Evolutionary conservation across 2,888 invertebrate genomes (phyloP).

Genomic region (Lasioglossum morio): DNA sequence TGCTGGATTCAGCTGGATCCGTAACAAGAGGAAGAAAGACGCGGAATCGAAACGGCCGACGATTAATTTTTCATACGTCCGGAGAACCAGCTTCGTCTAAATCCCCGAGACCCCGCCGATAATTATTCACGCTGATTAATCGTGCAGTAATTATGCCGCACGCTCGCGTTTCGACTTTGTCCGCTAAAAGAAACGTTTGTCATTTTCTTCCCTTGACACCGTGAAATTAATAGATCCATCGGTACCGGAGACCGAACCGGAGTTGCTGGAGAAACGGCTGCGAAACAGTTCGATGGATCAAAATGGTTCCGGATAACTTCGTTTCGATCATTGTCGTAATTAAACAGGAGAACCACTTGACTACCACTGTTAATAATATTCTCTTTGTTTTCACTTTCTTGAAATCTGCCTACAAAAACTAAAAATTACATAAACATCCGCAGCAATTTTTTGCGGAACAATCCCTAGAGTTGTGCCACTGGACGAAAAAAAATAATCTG

Average conservation of each 20-base stretch:
- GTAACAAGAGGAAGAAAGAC: no score
- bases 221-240: conserved; percentile 5
- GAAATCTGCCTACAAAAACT: no score
- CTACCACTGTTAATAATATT: no score
- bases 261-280: background rate
- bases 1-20: no score
- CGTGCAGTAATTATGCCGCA: conserved; percentile 14
- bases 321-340: background rate
- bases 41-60: conserved; percentile 31
- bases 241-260: background rate
- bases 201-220: background rate
- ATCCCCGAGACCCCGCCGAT: background rate
- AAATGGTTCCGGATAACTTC: background rate
- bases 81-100: conserved; percentile 7
- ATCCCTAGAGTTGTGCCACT: no score
- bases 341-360: no score
- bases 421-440: no score
- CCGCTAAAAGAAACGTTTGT: conserved; percentile 17
- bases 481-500: no score
- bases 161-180: background rate
- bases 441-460: no score
- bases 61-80: conserved; percentile 41
- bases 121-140: conserved; percentile 28
- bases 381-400: no score
- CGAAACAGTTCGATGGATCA: background rate